Conservation (phyloP, 2,113 vertebrate genomes). For the Marmota monax region DNA sequence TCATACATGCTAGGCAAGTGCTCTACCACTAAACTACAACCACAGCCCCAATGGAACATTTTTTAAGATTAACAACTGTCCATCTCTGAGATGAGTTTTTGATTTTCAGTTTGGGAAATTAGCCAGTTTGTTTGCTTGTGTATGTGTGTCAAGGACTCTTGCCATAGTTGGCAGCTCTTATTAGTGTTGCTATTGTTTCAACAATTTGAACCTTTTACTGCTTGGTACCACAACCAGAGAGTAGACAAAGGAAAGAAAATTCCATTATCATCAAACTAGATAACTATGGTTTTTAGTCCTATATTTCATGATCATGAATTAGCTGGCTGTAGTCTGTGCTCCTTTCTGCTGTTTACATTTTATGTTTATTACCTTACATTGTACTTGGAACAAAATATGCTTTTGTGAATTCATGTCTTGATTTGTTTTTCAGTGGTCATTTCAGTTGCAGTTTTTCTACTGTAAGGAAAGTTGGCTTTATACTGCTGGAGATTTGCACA, state of each 20-base stretch:
- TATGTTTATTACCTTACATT: slow-evolving; percentile 16
- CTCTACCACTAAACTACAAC: no score
- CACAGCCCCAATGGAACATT: no score
- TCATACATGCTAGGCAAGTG: no score
- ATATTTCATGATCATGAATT: background rate
- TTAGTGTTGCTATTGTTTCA: background rate
- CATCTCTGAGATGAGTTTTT: background rate
- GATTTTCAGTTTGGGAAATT: background rate
- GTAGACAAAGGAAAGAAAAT: background rate
- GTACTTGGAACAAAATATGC: background rate
- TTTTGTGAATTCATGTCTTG: slow-evolving; percentile 26
- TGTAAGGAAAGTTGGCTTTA: slow-evolving; percentile 45
- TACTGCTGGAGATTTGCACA: slow-evolving; percentile 61
- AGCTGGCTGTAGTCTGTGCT: background rate
- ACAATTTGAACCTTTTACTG: background rate
- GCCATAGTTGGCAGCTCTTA: background rate
- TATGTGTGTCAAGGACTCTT: background rate
- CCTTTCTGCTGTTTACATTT: slow-evolving; percentile 8
- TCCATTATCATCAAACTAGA: background rate
- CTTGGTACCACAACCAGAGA: background rate
- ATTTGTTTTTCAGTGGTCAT: slow-evolving; percentile 33
- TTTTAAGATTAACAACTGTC: background rate
- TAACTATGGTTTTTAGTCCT: background rate
- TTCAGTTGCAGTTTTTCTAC: slow-evolving; percentile 28
- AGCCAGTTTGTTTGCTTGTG: background rate